Conservation (phyloP, 2,113 vertebrate species). For the Labeo rohita region DNA sequence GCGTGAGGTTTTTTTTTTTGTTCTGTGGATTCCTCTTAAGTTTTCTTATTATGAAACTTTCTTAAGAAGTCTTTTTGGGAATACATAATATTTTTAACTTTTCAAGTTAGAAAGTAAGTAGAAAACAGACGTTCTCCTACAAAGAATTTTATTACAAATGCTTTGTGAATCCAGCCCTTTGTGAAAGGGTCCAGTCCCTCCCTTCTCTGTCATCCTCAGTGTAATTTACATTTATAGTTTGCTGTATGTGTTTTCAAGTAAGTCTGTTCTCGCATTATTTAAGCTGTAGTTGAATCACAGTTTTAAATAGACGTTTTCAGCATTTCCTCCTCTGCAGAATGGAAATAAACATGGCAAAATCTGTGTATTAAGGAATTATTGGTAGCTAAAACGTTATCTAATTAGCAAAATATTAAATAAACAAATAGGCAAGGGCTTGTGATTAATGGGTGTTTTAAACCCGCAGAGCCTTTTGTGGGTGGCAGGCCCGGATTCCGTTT, state of each 20-base stretch:
- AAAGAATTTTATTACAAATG: too few relatives aligned
- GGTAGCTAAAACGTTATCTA: not conserved
- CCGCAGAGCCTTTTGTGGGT: not conserved
- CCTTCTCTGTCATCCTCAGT: conserved; percentile 29
- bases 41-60: not conserved
- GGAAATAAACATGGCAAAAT: not conserved
- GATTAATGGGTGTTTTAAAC: not conserved
- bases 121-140: not conserved
- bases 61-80: not conserved
- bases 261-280: conserved; percentile 43
- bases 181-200: not conserved
- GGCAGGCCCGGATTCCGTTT: not conserved
- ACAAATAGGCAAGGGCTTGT: not conserved
- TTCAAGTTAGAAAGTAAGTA: not conserved
- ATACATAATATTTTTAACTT: not conserved
- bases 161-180: not conserved
- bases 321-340: not conserved
- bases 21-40: not conserved
- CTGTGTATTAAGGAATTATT: not conserved
- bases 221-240: conserved; percentile 56
- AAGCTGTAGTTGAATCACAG: conserved; percentile 23
- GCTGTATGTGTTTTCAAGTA: conserved; percentile 47
- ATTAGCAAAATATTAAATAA: not conserved
- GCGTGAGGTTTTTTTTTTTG: not conserved
- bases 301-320: not conserved